Conservation (phyloP, 2,113 vertebrate species). For the Sander vitreus region DNA sequence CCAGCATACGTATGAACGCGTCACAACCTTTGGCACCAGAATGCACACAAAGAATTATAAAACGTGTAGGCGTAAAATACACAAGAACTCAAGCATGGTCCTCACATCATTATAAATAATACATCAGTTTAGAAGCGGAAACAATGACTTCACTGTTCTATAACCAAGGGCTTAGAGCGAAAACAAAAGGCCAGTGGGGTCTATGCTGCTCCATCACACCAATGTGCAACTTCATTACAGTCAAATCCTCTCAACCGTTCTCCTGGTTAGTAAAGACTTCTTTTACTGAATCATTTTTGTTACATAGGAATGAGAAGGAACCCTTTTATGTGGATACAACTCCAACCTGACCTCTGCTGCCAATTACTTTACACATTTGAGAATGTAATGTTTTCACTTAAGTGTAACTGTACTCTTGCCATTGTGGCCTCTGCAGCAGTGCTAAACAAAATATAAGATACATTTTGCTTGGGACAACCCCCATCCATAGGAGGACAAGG, state of each 20-base stretch:
- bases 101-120: background rate
- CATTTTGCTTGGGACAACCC: no score
- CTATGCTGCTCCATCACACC: background rate
- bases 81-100: background rate
- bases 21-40: background rate
- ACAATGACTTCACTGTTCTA: constrained; percentile 35
- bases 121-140: constrained; percentile 12
- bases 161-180: constrained; percentile 9
- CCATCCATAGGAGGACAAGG: no score
- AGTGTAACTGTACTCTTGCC: background rate
- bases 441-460: no score
- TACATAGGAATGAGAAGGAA: background rate
- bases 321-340: no score
- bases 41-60: background rate
- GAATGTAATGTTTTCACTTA: no score
- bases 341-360: no score
- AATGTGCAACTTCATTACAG: constrained; percentile 2
- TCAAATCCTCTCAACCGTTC: background rate
- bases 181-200: constrained; percentile 16
- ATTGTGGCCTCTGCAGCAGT: no score
- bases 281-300: background rate
- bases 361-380: no score
- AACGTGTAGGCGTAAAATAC: background rate
- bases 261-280: background rate
- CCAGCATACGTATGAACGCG: no score